Percentiles rank a stretch among this genome's conserved stretches.
Conservation (phyloP, 2,797 vertebrate genomes). For the Tauraco hartlaubi region DNA sequence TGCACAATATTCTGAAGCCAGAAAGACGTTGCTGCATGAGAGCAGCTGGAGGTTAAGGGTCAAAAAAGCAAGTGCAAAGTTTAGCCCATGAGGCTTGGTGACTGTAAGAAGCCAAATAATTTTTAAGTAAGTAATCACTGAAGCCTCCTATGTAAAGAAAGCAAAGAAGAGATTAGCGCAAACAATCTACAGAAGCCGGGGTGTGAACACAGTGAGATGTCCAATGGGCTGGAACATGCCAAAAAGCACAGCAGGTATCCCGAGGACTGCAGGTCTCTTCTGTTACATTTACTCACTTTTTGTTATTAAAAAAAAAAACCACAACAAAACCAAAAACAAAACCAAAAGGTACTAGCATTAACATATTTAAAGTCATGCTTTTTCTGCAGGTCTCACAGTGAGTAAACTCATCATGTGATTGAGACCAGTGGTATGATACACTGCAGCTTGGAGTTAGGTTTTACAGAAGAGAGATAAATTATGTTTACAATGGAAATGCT, state of each 20-base stretch:
- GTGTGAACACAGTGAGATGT: background rate
- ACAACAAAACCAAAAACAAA: no score
- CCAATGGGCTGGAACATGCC: fast-evolving
- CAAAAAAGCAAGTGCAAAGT: background rate
- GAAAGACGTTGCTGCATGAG: background rate
- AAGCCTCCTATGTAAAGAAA: background rate
- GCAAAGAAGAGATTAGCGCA: background rate
- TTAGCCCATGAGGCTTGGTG: background rate
- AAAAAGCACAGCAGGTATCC: background rate
- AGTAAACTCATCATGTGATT: background rate
- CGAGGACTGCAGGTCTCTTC: background rate
- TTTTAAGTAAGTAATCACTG: background rate
- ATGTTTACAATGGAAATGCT: background rate
- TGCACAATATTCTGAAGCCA: background rate
- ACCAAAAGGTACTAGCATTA: background rate
- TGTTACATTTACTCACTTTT: background rate
- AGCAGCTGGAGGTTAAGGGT: background rate
- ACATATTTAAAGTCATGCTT: background rate
- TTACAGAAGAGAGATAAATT: background rate
- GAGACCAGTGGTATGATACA: background rate
- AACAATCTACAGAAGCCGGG: background rate
- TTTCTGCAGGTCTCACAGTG: background rate
- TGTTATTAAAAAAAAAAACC: background rate
- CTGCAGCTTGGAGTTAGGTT: background rate
- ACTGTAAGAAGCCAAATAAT: background rate